phyloP scores from a whole-genome alignment of 2,888 invertebrate species.

The Yponomeuta plumbellus region DNA sequence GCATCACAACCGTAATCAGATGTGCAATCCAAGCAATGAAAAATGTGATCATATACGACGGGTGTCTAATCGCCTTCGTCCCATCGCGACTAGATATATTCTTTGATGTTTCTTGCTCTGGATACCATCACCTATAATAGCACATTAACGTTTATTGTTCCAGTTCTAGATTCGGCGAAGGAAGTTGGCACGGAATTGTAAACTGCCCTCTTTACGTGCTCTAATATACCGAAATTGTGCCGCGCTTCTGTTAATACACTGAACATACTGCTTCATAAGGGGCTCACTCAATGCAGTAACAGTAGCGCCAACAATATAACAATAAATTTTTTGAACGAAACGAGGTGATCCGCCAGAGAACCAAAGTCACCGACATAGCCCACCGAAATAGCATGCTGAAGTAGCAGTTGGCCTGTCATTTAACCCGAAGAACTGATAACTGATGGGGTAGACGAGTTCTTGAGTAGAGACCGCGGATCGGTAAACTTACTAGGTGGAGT shows the following conservation, averaged over 20 bases:
- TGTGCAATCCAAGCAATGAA: not conserved
- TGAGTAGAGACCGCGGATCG: too few relatives aligned
- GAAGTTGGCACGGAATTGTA: constrained; percentile 73
- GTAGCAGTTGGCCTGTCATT: too few relatives aligned
- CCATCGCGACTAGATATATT: not conserved
- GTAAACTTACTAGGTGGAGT: too few relatives aligned
- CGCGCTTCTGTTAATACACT: constrained; percentile 3
- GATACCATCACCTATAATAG: constrained; percentile 63
- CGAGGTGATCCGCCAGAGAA: too few relatives aligned
- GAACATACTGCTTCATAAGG: not conserved
- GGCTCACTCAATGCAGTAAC: too few relatives aligned
- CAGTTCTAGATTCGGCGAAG: constrained; percentile 62
- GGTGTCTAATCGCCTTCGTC: not conserved
- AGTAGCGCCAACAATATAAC: too few relatives aligned
- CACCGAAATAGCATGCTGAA: too few relatives aligned
- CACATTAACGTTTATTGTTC: constrained; percentile 66
- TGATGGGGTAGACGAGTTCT: too few relatives aligned
- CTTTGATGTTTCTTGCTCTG: constrained; percentile 73
- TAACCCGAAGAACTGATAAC: too few relatives aligned
- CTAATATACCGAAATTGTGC: constrained; percentile 47
- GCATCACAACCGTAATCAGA: not conserved
- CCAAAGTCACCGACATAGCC: too few relatives aligned
- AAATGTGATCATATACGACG: not conserved
- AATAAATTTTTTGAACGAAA: too few relatives aligned
- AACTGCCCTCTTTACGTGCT: constrained; percentile 70